Evolutionary conservation across 2,888 invertebrate species (phyloP).

Genomic region (Tachystola acroxantha): DNA sequence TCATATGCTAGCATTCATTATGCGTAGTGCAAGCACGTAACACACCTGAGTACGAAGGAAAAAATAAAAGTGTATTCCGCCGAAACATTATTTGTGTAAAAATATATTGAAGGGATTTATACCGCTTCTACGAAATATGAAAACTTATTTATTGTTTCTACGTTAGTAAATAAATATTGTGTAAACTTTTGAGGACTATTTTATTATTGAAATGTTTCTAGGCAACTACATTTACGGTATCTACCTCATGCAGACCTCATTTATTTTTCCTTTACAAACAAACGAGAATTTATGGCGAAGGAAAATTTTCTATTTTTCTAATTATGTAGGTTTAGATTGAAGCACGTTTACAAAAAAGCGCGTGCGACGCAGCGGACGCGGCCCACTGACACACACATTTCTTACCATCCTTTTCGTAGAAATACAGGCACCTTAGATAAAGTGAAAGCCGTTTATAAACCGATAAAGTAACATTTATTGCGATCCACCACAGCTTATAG

Average conservation of each 20-base stretch:
- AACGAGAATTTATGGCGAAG: conserved; percentile 18
- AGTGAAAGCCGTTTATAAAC: conserved; percentile 73
- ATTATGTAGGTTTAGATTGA: conserved; percentile 61
- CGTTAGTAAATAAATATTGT: neutral
- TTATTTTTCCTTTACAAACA: conserved; percentile 1
- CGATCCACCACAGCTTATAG: conserved; percentile 45
- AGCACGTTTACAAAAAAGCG: conserved; percentile 55
- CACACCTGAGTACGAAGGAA: too few species aligned
- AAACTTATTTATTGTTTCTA: neutral
- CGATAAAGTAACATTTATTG: conserved; percentile 67
- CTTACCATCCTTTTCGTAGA: conserved; percentile 75
- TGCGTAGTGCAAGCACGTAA: too few species aligned
- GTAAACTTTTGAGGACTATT: neutral
- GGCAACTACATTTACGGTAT: neutral
- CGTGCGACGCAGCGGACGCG: conserved; percentile 58
- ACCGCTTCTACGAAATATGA: neutral
- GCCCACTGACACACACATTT: conserved; percentile 73
- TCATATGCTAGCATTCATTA: too few species aligned
- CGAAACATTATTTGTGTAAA: too few species aligned
- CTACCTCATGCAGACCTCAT: neutral
- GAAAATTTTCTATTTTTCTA: conserved; percentile 55
- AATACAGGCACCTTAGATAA: conserved; percentile 67
- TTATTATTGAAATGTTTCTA: too few species aligned
- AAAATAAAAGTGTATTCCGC: too few species aligned
- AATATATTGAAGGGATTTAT: too few species aligned